Conservation (phyloP, 1,140 invertebrate species). For the Trichonephila clavipes region DNA sequence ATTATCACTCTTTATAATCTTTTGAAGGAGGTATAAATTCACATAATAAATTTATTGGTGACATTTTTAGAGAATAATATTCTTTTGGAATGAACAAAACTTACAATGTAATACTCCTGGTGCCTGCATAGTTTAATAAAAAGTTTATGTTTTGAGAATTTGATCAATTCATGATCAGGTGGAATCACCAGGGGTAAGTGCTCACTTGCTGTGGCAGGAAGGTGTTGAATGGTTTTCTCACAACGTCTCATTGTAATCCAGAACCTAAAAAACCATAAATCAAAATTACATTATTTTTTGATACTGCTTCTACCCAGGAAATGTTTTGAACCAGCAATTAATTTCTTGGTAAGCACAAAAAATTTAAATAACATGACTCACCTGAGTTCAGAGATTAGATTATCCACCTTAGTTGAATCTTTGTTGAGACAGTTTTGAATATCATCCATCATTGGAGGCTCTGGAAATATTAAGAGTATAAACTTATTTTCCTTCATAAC, state of each 20-base stretch:
- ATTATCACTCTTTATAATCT: neutral
- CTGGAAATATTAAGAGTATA: constrained; percentile 58
- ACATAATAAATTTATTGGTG: too few relatives aligned
- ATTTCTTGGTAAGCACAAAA: too few relatives aligned
- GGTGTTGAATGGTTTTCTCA: constrained; percentile 95
- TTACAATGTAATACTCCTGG: constrained; percentile 87
- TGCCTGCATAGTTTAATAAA: constrained; percentile 93
- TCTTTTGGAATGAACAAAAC: neutral
- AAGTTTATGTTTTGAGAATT: constrained; percentile 89
- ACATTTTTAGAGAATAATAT: too few relatives aligned
- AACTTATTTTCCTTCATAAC: too few relatives aligned
- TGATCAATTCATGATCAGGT: constrained; percentile 86
- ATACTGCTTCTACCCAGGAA: too few relatives aligned
- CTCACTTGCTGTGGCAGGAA: constrained; percentile 92
- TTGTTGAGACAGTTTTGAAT: constrained; percentile 90
- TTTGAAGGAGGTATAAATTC: too few relatives aligned
- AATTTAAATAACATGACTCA: neutral
- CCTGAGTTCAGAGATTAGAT: constrained; percentile 86
- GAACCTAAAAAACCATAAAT: constrained; percentile 74
- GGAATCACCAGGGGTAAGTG: constrained; percentile 85
- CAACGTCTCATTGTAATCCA: constrained; percentile 95
- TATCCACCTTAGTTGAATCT: constrained; percentile 86
- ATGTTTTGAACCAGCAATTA: too few relatives aligned
- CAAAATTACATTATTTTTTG: neutral
- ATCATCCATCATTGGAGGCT: constrained; percentile 87